Evolutionary conservation across 2,797 vertebrate species (phyloP), one percentile per base, ranked within the genome.

Genomic region (Premnoplex brunnescens): DNA sequence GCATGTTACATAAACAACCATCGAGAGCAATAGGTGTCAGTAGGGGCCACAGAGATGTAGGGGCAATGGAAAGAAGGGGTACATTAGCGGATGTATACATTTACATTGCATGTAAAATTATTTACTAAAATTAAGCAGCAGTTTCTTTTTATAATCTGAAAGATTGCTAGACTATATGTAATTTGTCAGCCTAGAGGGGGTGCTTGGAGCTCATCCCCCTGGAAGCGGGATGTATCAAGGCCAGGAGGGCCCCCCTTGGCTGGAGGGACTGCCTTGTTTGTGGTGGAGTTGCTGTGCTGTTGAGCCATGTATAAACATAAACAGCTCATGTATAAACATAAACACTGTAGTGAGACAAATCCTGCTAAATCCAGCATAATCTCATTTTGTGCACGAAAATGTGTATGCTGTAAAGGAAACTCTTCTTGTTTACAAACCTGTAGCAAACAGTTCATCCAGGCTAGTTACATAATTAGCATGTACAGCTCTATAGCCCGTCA

Each of bases 21-120:
- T 5, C 15, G 24, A 46, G 21, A 52, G 62, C 7, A 14, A 2
- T 0, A 63, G 7, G 7, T 39, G 36, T 43, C 26, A 41, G 14
- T 1, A 46, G 30, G 14, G 7, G 5, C 9, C 37, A 30, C 59
- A 56, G 54, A 27, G 49, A 12, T 6, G 1, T 4, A 7, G 17
- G 16, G 34, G 30, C 36, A 49, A 1, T 37, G 49, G 51, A 58
- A 68, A 14, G 67, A 77, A 66, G 26, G 14, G 32, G 8, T 75
- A 3, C 3, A 1, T 60, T 67, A 58, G 27, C 1, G 0, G 4
- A 15, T 0, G 0, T 52, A 2, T 46, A 27, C 21, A 7, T 41
- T 54, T 76, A 13, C 15, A 10, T 44, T 66, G 41, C 22, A 8
- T 7, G n/a, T 55, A 52, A 69, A 82, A 48, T 14, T 28, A 43